Evolutionary conservation across 2,888 invertebrate genomes (phyloP).

Genomic region (Lasioglossum lativentre): DNA sequence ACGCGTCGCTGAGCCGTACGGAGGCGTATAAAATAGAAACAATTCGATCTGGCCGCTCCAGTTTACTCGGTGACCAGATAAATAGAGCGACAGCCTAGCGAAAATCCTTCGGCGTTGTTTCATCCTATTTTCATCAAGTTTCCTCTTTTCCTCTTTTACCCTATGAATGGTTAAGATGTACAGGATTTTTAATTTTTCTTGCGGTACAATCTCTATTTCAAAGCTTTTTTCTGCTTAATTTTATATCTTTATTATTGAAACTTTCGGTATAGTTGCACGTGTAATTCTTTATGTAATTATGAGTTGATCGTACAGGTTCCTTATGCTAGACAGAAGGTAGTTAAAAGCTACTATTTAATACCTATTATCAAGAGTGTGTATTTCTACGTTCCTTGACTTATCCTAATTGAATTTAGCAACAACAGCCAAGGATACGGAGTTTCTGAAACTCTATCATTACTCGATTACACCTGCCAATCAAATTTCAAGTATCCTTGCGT

Average conservation of each 20-base stretch:
- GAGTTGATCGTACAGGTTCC: background rate
- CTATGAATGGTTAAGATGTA: background rate
- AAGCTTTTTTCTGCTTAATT: background rate
- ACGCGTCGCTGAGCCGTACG: slow-evolving; percentile 40
- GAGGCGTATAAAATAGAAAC: slow-evolving; percentile 24
- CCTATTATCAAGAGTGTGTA: background rate
- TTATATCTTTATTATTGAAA: background rate
- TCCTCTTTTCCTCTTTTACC: background rate
- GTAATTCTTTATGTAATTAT: too few species aligned
- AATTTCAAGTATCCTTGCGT: background rate
- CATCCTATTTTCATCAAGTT: background rate
- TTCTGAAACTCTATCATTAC: slow-evolving; percentile 6
- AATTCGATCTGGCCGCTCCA: slow-evolving; percentile 29
- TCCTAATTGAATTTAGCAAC: background rate
- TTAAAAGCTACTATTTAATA: background rate
- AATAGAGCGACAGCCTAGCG: slow-evolving; percentile 10
- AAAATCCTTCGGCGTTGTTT: slow-evolving; percentile 18
- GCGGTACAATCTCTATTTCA: background rate
- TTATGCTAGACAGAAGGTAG: background rate
- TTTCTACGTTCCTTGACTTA: background rate
- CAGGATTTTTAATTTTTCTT: background rate
- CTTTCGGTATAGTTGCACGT: too few species aligned
- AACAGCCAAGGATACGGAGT: background rate
- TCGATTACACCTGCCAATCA: background rate
- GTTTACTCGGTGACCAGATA: slow-evolving; percentile 15